A percentile compares a stretch with the other conserved stretches of the same genome.
Conservation (phyloP, 2,113 vertebrate species). For the Sigmodon hispidus region DNA sequence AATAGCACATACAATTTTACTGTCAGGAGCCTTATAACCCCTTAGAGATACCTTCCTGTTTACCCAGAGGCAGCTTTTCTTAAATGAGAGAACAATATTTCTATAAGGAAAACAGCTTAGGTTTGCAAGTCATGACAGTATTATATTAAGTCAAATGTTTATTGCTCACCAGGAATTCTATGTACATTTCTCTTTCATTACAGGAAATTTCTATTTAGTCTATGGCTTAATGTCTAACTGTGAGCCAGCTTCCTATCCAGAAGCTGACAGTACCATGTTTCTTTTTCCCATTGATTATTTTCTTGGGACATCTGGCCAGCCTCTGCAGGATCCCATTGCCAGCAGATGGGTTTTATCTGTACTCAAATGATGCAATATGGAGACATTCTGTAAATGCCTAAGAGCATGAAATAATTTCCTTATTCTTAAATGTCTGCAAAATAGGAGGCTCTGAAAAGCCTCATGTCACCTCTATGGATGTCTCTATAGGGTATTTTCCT, state of each 20-base stretch:
- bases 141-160: neutral
- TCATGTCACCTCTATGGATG: neutral
- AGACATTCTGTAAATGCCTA: neutral
- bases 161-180: conserved; percentile 20
- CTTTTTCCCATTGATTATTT: conserved; percentile 72
- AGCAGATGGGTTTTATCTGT: conserved; percentile 31
- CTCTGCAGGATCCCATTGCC: conserved; percentile 32
- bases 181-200: conserved; percentile 47
- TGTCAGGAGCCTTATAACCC: neutral
- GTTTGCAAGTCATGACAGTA: conserved; percentile 22
- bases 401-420: neutral
- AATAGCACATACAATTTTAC: neutral
- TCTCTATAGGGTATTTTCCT: neutral
- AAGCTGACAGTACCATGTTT: conserved; percentile 45
- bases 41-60: neutral
- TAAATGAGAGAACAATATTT: neutral
- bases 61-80: neutral
- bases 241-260: conserved; percentile 55
- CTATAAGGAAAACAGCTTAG: neutral
- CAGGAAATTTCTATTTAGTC: conserved; percentile 76
- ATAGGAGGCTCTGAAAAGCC: neutral
- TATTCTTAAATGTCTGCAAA: neutral
- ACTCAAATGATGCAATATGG: neutral
- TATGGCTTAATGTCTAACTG: conserved; percentile 69
- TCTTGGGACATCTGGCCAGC: conserved; percentile 63